phyloP scores from a whole-genome alignment of 2,113 vertebrate species.

The Deroptyus accipitrinus region DNA sequence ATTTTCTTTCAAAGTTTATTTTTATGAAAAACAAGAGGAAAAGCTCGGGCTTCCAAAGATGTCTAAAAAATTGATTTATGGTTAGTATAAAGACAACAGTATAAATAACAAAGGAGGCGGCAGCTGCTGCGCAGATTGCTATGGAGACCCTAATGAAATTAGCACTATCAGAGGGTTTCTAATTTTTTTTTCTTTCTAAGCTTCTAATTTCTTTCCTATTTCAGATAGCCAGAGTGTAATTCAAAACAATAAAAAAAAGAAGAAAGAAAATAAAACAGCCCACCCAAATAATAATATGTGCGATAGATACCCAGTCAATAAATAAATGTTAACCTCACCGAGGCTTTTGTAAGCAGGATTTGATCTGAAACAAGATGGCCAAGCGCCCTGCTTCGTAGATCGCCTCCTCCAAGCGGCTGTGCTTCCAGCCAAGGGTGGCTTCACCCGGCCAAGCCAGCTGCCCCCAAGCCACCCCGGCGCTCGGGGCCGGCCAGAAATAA shows the following conservation, averaged over 20 bases:
- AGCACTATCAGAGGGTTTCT: slow-evolving; percentile 30
- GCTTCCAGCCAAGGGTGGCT: slow-evolving; percentile 68
- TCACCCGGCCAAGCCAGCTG: slow-evolving; percentile 61
- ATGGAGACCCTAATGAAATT: slow-evolving; percentile 57
- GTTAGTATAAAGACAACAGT: slow-evolving; percentile 65
- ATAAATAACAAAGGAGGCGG: slow-evolving; percentile 66
- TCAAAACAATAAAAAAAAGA: neutral
- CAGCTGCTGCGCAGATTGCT: slow-evolving; percentile 58
- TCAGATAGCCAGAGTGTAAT: slow-evolving; percentile 39
- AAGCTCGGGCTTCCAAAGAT: slow-evolving; percentile 58
- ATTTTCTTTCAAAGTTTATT: slow-evolving; percentile 70
- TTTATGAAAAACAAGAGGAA: slow-evolving; percentile 59
- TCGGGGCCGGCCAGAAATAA: slow-evolving; percentile 78
- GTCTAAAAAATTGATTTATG: slow-evolving; percentile 64
- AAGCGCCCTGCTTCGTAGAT: slow-evolving; percentile 67
- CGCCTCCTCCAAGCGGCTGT: slow-evolving; percentile 56
- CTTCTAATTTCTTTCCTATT: slow-evolving; percentile 34
- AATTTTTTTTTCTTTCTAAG: slow-evolving; percentile 25
- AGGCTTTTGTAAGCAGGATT: slow-evolving; percentile 26
- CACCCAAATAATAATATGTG: slow-evolving; percentile 21
- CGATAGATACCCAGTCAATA: slow-evolving; percentile 55
- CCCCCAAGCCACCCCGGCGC: slow-evolving; percentile 74
- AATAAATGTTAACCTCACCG: slow-evolving; percentile 55
- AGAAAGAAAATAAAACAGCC: neutral
- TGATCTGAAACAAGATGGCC: slow-evolving; percentile 63